Conservation (phyloP, 2,113 vertebrate species). For the pig (Sus scrofa) region DNA sequence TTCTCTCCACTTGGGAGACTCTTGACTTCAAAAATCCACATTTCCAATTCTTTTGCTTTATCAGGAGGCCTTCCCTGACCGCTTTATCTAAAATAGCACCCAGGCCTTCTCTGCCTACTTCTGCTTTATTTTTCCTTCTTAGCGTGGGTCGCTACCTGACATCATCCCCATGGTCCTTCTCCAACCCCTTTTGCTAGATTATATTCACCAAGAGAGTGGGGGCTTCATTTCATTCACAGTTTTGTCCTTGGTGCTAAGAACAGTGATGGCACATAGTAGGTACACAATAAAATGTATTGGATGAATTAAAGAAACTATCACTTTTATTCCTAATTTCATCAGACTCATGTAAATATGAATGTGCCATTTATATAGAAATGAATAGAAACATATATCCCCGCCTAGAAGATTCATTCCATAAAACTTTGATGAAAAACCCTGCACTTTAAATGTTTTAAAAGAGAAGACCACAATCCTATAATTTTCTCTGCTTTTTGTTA, state of each 20-base stretch:
- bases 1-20: not conserved
- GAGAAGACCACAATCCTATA: not conserved
- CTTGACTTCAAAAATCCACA: not conserved
- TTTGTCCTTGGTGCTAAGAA: not conserved
- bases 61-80: not conserved
- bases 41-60: not conserved
- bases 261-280: not conserved
- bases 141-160: not conserved
- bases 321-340: not conserved
- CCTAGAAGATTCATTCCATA: not conserved
- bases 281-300: not conserved
- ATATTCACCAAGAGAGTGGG: not conserved
- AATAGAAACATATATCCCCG: constrained; percentile 1
- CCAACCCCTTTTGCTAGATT: not conserved
- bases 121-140: not conserved
- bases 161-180: not conserved
- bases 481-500: constrained; percentile 36
- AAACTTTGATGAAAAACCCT: not conserved
- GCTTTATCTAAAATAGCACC: not conserved
- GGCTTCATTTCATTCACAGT: not conserved
- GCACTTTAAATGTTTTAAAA: constrained; percentile 20
- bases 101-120: not conserved
- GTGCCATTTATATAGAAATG: not conserved
- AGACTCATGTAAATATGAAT: not conserved
- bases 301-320: not conserved